A percentile compares a stretch with the other conserved stretches of the same genome.
Evolutionary conservation across 2,888 invertebrate species (phyloP).

Genomic region (Ennomos erosarius): DNA sequence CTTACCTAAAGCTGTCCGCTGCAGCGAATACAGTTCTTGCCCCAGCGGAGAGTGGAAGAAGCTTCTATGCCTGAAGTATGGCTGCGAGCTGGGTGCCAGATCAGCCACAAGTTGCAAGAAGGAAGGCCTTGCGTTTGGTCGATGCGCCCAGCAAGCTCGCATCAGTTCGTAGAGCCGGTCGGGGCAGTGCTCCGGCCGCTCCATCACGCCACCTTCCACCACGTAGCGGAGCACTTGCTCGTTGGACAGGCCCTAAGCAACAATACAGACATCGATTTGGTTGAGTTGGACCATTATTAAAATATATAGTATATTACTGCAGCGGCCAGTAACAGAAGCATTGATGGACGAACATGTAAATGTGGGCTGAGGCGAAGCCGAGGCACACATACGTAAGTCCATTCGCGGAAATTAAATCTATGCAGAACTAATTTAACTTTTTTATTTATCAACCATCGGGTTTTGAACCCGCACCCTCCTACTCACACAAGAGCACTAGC

Average conservation of each 20-base stretch:
- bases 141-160: conserved; percentile 96
- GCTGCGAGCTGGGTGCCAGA: conserved; percentile 88
- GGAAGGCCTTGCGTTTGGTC: conserved; percentile 91
- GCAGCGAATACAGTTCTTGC: conserved; percentile 82
- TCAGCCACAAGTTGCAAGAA: conserved; percentile 93
- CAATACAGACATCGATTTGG: background rate
- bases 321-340: too few species aligned
- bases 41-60: conserved; percentile 88
- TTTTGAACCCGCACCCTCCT: too few species aligned
- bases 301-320: too few species aligned
- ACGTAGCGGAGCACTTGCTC: conserved; percentile 97
- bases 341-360: too few species aligned
- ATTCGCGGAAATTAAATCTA: too few species aligned
- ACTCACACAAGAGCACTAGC: too few species aligned
- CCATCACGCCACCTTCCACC: conserved; percentile 96
- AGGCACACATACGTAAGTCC: too few species aligned
- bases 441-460: too few species aligned
- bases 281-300: too few species aligned
- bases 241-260: conserved; percentile 91
- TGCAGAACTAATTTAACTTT: too few species aligned
- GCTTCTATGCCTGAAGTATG: conserved; percentile 84
- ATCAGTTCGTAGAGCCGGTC: conserved; percentile 95
- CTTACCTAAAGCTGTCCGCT: conserved; percentile 63
- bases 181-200: conserved; percentile 97
- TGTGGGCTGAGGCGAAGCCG: too few species aligned